phyloP scores from a whole-genome alignment of 1,140 invertebrate species.

The Bombus vancouverensis region DNA sequence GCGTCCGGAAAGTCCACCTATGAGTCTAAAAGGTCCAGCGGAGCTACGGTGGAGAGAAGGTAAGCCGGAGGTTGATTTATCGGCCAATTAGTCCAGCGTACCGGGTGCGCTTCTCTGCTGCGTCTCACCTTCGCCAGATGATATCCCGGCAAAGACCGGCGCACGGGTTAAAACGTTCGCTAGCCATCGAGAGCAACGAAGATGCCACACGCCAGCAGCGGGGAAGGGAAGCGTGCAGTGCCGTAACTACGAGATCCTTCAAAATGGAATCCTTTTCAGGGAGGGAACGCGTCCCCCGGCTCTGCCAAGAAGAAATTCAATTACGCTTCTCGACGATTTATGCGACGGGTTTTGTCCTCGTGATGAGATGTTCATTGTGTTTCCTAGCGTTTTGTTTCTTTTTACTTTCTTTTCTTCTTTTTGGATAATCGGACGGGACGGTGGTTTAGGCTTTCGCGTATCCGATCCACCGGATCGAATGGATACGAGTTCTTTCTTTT shows the following conservation, averaged over 20 bases:
- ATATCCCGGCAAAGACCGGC: slow-evolving; percentile 72
- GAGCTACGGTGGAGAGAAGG: slow-evolving; percentile 54
- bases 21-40: slow-evolving; percentile 64
- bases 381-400: neutral
- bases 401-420: neutral
- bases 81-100: slow-evolving; percentile 78
- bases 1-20: slow-evolving; percentile 61
- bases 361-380: slow-evolving; percentile 24
- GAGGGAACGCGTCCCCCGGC: neutral
- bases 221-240: slow-evolving; percentile 45
- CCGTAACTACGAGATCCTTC: slow-evolving; percentile 51
- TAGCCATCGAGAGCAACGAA: neutral
- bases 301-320: slow-evolving; percentile 18
- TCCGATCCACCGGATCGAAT: neutral
- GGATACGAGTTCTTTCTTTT: neutral
- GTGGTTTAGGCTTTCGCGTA: neutral
- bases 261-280: slow-evolving; percentile 28
- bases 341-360: neutral
- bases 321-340: slow-evolving; percentile 5
- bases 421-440: neutral
- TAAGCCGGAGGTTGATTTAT: slow-evolving; percentile 76
- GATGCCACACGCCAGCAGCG: neutral
- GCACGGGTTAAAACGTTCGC: slow-evolving; percentile 62
- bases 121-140: slow-evolving; percentile 76
- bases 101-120: slow-evolving; percentile 76